Conservation (phyloP, 2,797 vertebrate species). For the Sardinella longiceps region DNA sequence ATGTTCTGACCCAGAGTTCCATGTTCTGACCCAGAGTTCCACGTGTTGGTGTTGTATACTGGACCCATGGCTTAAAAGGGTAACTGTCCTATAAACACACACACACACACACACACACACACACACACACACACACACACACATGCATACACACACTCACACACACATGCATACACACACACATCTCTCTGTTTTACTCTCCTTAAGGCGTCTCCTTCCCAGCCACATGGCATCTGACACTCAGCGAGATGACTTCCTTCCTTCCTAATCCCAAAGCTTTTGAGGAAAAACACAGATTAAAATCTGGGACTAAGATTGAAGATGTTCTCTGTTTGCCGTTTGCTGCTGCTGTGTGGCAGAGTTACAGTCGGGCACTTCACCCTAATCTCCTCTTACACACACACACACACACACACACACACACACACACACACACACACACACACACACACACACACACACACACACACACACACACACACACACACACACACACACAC, state of each 20-base stretch:
- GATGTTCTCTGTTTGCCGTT: conserved; percentile 48
- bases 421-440: conserved; percentile 9
- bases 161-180: too few species aligned
- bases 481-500: not conserved
- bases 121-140: too few species aligned
- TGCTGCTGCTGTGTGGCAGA: conserved; percentile 58
- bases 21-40: too few species aligned
- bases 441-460: conserved; percentile 10
- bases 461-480: conserved; percentile 8
- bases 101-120: too few species aligned
- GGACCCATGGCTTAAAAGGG: too few species aligned
- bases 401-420: conserved; percentile 20
- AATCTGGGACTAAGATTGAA: conserved; percentile 71
- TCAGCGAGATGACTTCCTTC: not conserved
- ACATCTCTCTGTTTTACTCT: not conserved
- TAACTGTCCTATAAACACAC: too few species aligned
- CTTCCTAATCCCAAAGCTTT: conserved; percentile 65
- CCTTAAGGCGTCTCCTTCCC: not conserved
- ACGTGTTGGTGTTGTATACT: too few species aligned
- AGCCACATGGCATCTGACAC: conserved; percentile 43
- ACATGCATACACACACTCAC: too few species aligned
- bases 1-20: too few species aligned
- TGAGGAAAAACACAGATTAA: conserved; percentile 68
- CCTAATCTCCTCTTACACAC: conserved; percentile 61
- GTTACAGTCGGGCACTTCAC: conserved; percentile 52